Conservation (phyloP, 2,113 vertebrate species). For the Microcebus lehilahytsara region DNA sequence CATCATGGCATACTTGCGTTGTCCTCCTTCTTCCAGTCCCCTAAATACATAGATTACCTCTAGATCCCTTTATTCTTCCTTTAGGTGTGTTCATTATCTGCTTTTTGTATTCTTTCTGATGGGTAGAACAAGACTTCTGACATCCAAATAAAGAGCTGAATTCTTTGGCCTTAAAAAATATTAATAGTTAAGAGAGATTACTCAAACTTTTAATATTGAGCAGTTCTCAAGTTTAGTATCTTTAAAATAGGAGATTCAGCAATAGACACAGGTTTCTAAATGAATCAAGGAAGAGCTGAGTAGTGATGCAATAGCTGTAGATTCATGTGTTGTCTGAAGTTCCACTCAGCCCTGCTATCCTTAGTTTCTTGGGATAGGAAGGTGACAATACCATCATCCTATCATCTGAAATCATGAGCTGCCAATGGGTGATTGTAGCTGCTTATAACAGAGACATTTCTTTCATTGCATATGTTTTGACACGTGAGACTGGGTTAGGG, state of each 20-base stretch:
- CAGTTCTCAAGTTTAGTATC: not conserved
- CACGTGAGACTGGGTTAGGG: not conserved
- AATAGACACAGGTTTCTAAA: not conserved
- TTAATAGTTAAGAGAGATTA: not conserved
- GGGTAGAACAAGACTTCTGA: not conserved
- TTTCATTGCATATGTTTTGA: not conserved
- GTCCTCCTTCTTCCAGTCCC: not conserved
- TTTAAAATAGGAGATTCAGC: constrained; percentile 39
- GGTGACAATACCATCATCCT: not conserved
- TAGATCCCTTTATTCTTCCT: not conserved
- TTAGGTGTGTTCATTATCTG: not conserved
- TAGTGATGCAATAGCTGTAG: not conserved
- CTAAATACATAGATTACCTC: constrained; percentile 54
- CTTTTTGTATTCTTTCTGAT: not conserved
- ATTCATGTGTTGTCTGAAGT: not conserved
- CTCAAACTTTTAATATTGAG: constrained; percentile 4
- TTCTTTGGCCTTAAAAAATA: not conserved
- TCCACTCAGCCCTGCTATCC: not conserved
- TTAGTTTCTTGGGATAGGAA: not conserved
- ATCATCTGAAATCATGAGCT: not conserved
- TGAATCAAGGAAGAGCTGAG: not conserved
- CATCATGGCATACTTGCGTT: constrained; percentile 51
- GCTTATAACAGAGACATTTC: not conserved
- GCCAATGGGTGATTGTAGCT: not conserved
- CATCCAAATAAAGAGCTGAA: not conserved